Percentiles rank a stretch among this genome's conserved stretches.
Evolutionary conservation across 2,797 vertebrate species (phyloP).

Genomic region (Pagetopsis macropterus): DNA sequence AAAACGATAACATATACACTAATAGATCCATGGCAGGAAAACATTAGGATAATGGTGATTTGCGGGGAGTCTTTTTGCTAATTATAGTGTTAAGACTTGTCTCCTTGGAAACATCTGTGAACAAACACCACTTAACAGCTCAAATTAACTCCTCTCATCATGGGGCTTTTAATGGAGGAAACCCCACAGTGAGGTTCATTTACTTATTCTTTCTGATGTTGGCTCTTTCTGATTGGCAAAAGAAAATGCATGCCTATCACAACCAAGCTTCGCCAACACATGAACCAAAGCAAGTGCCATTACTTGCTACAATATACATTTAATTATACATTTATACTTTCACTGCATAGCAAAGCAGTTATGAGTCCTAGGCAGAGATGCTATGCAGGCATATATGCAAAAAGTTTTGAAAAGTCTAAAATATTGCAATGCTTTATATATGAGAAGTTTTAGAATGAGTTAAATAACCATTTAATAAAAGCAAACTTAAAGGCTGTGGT

Average conservation of each 20-base stretch:
- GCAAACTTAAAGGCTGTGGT: not conserved
- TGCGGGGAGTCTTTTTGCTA: not conserved
- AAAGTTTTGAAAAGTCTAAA: not conserved
- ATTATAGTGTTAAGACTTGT: conserved; percentile 17
- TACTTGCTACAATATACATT: conserved; percentile 6
- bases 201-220: not conserved
- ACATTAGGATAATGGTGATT: not conserved
- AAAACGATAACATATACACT: not conserved
- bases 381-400: not conserved
- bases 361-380: not conserved
- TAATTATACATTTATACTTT: conserved; percentile 3
- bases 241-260: not conserved
- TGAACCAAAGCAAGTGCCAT: conserved; percentile 27
- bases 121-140: conserved; percentile 23
- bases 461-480: not conserved
- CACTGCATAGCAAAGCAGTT: conserved; percentile 2
- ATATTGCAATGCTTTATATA: not conserved
- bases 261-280: not conserved
- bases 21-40: not conserved
- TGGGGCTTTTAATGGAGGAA: conserved; percentile 19
- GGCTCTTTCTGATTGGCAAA: not conserved
- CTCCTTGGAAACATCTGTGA: conserved; percentile 26
- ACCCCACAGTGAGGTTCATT: conserved; percentile 14
- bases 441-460: not conserved
- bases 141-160: conserved; percentile 35